Evolutionary conservation across 2,888 invertebrate genomes (phyloP).

Genomic region (Eupeodes luniger): DNA sequence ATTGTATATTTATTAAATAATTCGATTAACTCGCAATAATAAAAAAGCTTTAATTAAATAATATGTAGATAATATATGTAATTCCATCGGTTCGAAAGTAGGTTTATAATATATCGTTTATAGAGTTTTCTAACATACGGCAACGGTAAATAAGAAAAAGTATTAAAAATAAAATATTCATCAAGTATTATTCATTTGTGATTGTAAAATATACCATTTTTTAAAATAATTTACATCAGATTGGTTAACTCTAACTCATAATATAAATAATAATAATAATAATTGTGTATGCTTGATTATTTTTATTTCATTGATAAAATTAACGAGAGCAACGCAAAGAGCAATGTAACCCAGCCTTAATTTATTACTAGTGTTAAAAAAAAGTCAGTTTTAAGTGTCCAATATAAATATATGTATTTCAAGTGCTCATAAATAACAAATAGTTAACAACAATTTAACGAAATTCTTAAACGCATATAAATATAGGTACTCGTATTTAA

Average conservation of each 20-base stretch:
- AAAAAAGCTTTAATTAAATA: constrained; percentile 45
- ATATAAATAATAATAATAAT: too few relatives aligned
- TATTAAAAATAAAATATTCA: constrained; percentile 9
- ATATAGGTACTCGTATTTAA: constrained; percentile 8
- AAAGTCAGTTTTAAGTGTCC: constrained; percentile 7
- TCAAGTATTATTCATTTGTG: constrained; percentile 23
- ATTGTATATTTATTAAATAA: not conserved
- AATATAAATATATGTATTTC: not conserved
- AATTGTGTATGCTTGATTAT: constrained; percentile 27
- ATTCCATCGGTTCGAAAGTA: not conserved
- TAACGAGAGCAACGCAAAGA: constrained; percentile 15
- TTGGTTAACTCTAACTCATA: not conserved
- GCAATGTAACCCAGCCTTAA: constrained; percentile 24
- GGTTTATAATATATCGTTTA: not conserved
- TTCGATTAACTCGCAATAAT: constrained; percentile 37
- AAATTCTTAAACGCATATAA: constrained; percentile 31
- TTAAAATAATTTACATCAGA: constrained; percentile 9
- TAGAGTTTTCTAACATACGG: constrained; percentile 62
- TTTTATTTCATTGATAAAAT: not conserved
- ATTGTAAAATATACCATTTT: not conserved
- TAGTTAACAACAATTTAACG: constrained; percentile 43
- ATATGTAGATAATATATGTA: not conserved
- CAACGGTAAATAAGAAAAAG: not conserved
- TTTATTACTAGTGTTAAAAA: not conserved
- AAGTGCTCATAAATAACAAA: constrained; percentile 25